Percentiles rank a stretch among this genome's conserved stretches.
Evolutionary conservation across 1,140 invertebrate genomes (phyloP).

Genomic region (Leptestheria dahalacensis): DNA sequence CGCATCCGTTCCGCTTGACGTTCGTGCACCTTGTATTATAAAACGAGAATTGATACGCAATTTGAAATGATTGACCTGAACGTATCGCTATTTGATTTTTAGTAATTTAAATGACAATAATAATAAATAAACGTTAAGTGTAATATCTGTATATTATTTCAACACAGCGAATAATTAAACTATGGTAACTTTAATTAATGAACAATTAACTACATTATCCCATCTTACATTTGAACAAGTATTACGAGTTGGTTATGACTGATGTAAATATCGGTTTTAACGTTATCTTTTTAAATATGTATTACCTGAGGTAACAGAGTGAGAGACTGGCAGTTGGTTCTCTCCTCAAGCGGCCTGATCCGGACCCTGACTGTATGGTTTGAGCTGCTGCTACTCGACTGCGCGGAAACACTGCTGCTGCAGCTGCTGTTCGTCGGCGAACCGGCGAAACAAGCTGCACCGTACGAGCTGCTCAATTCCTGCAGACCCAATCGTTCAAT

Average conservation of each 20-base stretch:
- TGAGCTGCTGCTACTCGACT: slow-evolving; percentile 2
- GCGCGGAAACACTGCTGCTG: not conserved
- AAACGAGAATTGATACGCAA: no score
- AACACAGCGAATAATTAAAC: no score
- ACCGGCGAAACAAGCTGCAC: not conserved
- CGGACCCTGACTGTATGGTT: not conserved
- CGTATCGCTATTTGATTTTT: no score
- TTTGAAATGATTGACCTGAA: no score
- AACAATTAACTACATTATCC: no score
- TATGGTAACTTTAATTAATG: no score
- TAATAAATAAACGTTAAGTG: not conserved
- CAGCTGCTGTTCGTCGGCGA: slow-evolving; percentile 1
- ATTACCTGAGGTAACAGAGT: slow-evolving; percentile 10
- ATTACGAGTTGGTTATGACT: no score
- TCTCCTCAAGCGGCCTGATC: slow-evolving; percentile 3
- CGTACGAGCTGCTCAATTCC: not conserved
- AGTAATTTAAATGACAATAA: not conserved
- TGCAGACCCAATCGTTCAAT: no score
- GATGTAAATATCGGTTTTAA: not conserved
- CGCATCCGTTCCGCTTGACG: slow-evolving; percentile 82
- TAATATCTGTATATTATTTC: no score
- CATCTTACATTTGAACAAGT: no score
- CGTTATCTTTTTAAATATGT: not conserved
- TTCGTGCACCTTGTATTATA: slow-evolving; percentile 61
- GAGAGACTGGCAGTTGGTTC: slow-evolving; percentile 7